Base-by-base conservation (phyloP, 2,888 invertebrate genomes). In the Trissolcus japonicus region DNA sequence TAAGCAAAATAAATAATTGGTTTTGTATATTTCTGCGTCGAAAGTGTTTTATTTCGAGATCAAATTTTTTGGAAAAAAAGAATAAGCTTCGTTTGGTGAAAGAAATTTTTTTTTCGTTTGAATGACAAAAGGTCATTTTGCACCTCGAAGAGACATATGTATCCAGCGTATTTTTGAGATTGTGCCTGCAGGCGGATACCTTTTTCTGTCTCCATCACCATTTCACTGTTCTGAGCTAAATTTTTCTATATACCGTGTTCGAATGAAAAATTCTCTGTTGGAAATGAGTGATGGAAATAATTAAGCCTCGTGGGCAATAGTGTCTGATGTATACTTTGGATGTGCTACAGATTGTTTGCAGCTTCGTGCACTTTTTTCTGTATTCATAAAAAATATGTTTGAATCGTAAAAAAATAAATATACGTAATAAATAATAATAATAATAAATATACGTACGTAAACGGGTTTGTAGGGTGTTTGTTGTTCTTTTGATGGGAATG, bases 131-230 rank as follows among this genome's bases (percentile, higher is more conserved):
- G 46, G 46, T 46, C 46, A 46, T 46, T 46, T 46, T 46, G 16
- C 46, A 46, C 46, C 16, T 46, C 46, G 46, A 46, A n/a, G 46
- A 16, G 46, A 16, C 46, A 16, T 46, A 46, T 46, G 46, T 46
- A 14, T 46, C 7, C 16, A 46, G 46, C 46, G 46, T 46, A 46
- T 46, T 46, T 16, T 46, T 16, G 16, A 46, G 16, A n/a, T 46
- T 46, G 46, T 46, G 46, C 46, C 46, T n/a, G 7, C n/a, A 16
- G 46, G 46, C 46, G 16, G 14, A 46, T 16, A 46, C 16, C 7
- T 16, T 46, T 46, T 46, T 46, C 46, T 46, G 16, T 16, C 46
- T 16, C 16, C 46, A 16, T 16, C 46, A 46, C 46, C n/a, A 16
- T 46, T 46, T 16, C 16, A 16, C 46, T 46, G 16, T 46, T 46